phyloP scores from a whole-genome alignment of 2,797 vertebrate genomes.

The Nannoperca australis region DNA sequence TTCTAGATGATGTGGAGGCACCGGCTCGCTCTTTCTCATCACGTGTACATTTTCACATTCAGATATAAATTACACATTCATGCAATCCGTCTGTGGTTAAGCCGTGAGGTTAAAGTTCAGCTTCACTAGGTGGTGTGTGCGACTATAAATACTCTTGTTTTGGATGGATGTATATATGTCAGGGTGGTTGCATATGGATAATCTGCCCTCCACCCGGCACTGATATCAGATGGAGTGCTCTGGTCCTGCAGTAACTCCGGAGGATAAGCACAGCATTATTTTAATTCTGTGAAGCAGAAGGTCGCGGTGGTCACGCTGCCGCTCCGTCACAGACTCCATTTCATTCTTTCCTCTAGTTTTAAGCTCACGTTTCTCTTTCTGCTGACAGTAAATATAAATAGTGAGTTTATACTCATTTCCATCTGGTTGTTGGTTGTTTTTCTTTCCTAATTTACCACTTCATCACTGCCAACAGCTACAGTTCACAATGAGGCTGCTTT shows the following conservation, averaged over 20 bases:
- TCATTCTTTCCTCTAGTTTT: background rate
- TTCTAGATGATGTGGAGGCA: constrained; percentile 38
- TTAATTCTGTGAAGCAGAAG: constrained; percentile 67
- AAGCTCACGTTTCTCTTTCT: background rate
- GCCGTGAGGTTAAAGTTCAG: constrained; percentile 54
- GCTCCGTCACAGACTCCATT: too few relatives aligned
- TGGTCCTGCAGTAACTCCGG: constrained; percentile 65
- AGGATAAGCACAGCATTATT: constrained; percentile 69
- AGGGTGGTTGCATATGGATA: constrained; percentile 61
- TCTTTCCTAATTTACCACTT: constrained; percentile 2
- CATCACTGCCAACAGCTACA: constrained; percentile 39
- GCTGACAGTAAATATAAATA: background rate
- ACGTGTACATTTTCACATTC: background rate
- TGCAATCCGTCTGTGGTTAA: constrained; percentile 34
- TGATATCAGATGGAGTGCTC: constrained; percentile 62
- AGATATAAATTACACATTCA: background rate
- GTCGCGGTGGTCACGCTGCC: constrained; percentile 33
- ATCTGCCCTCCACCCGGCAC: constrained; percentile 53
- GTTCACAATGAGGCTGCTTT: constrained; percentile 54
- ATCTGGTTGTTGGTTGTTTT: constrained; percentile 33
- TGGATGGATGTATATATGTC: constrained; percentile 51
- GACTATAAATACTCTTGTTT: constrained; percentile 41
- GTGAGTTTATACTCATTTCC: constrained; percentile 8
- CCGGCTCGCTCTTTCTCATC: background rate
- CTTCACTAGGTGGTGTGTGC: background rate